A percentile compares a stretch with the other conserved stretches of the same genome.
These are phyloP conservation scores for Rhynchotus rufescens DNA, from an alignment of 2,797 vertebrate genomes.

Conservation along the genomic window DNA sequence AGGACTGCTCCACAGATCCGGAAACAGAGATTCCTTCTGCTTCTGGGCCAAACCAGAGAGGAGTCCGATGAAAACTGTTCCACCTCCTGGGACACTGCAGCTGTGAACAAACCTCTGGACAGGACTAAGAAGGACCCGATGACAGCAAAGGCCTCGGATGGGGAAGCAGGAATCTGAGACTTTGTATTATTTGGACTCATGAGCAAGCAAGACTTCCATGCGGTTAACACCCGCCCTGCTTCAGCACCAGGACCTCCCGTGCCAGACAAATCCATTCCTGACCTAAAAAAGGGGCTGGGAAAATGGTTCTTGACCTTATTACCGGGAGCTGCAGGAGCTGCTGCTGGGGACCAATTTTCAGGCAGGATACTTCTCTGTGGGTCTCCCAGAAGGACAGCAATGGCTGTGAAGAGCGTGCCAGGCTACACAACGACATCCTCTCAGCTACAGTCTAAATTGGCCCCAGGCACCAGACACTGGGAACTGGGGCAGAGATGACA, in stretches of 20 bases:
- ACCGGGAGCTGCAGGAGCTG: accelerated
- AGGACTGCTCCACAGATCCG: accelerated
- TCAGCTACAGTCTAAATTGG: accelerated
- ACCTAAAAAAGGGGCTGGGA: background rate
- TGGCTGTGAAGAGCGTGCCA: accelerated
- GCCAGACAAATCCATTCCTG: background rate
- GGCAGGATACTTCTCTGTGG: background rate
- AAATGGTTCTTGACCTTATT: background rate
- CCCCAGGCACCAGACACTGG: background rate
- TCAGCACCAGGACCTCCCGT: background rate
- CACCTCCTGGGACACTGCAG: background rate
- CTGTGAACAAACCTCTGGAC: constrained; percentile 33
- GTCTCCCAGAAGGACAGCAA: background rate
- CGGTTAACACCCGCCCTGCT: background rate
- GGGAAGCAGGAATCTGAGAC: constrained; percentile 2
- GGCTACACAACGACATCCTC: background rate
- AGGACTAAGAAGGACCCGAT: constrained; percentile 17
- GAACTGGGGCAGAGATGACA: background rate
- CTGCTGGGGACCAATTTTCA: accelerated
- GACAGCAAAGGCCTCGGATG: constrained; percentile 34
- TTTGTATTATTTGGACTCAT: constrained; percentile 16
- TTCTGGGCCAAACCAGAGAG: background rate
- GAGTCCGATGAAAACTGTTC: background rate
- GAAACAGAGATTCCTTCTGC: background rate
- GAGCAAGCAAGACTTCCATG: background rate